Base-by-base conservation (phyloP, 2,888 invertebrate genomes). In the Drosophila ochracea region DNA sequence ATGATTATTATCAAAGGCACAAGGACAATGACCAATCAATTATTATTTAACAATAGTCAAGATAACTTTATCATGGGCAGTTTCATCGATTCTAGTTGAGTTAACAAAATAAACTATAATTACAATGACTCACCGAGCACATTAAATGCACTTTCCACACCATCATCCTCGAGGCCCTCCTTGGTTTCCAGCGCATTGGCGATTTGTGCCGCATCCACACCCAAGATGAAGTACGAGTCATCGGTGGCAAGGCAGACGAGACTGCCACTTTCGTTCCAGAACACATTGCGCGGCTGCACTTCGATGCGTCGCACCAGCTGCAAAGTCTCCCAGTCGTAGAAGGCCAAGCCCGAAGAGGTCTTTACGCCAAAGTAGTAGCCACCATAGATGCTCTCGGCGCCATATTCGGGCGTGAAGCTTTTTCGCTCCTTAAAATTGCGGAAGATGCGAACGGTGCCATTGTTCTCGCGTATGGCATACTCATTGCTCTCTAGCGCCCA, bases 341-440 rank as follows among this genome's bases (percentile, higher is more conserved):
- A 98, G 0, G 97, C 97, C 88, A 99, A 95, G 0, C 98, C 98
- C 55, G 98, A 97, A 16, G 97, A 97, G 0, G 98, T 98, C 84
- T 97, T 96, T 0, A 99, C 97, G 1, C 99, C 98, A 74, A 99
- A 94, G 94, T 99, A 95, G 92, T 95, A 96, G 1, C 99, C 99
- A 33, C 98, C 99, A 91, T 97, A 98, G 71, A 99, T 98, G 95
- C 97, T 98, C 94, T 99, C 99, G 28, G 98, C 98, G 0, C 99
- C 98, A 93, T 97, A 98, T 91, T 99, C 99, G 0, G 99, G 98
- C 88, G 98, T 98, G 93, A 99, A 98, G 73, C 96, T 96, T 92
- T 98, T 98, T 92, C 97, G 96, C 92, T 99, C 99, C 92, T 99
- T 99, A 94, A 99, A 99, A 93, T 99, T 99, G 92, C 99, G 99